These are phyloP conservation scores for Myanophis thanlyinensis DNA, from an alignment of 2,113 vertebrate genomes.

Conservation along the genomic window DNA sequence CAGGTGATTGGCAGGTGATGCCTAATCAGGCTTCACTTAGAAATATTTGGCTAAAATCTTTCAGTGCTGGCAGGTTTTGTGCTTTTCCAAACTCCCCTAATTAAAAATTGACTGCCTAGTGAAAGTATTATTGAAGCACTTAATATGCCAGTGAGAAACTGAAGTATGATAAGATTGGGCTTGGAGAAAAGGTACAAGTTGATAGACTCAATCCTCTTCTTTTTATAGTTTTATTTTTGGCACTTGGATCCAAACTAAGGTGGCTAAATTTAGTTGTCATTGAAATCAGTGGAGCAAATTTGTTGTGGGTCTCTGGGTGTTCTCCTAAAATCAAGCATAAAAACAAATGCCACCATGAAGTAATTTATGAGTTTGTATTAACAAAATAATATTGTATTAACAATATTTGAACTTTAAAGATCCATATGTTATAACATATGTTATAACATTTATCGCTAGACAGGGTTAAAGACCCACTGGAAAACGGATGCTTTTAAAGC, in stretches of 20 bases:
- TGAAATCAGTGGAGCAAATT: background rate
- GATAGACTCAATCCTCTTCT: constrained; percentile 50
- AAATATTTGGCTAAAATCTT: constrained; percentile 48
- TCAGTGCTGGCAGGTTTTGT: constrained; percentile 34
- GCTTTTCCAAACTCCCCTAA: constrained; percentile 63
- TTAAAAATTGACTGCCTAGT: constrained; percentile 58
- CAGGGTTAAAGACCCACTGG: background rate
- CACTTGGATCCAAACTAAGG: background rate
- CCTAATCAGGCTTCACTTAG: constrained; percentile 48
- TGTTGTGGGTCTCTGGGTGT: background rate
- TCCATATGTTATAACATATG: too few relatives aligned
- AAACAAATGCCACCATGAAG: background rate
- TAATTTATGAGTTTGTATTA: background rate
- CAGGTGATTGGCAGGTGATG: constrained; percentile 45
- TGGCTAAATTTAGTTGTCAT: background rate
- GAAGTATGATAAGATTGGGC: constrained; percentile 54
- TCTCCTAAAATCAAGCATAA: background rate
- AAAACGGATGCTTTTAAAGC: background rate
- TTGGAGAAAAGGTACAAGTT: constrained; percentile 44
- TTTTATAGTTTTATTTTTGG: constrained; percentile 50
- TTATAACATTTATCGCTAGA: background rate
- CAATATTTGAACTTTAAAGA: background rate
- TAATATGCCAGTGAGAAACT: constrained; percentile 62
- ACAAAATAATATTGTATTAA: background rate
- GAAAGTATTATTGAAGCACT: constrained; percentile 50